phyloP scores from a whole-genome alignment of 2,888 invertebrate species.

The Eupeodes luniger region DNA sequence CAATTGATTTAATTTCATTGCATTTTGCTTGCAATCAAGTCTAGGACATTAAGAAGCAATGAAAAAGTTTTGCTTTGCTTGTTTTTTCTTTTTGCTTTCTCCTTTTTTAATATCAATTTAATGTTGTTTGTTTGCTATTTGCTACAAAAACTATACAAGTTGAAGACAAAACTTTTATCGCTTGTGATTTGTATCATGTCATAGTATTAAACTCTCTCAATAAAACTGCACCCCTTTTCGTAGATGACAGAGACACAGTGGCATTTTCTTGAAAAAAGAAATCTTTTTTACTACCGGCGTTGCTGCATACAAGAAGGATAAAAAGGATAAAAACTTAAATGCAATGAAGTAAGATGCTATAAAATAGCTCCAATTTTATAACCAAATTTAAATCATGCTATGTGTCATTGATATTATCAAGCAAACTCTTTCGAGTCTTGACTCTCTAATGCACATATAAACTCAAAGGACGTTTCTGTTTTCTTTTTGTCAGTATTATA shows the following conservation, averaged over 20 bases:
- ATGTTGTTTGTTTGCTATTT: conserved; percentile 1
- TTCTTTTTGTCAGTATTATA: too few relatives aligned
- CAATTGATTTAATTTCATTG: conserved; percentile 32
- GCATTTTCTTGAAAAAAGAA: conserved; percentile 8
- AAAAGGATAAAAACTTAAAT: not conserved
- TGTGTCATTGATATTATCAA: conserved; percentile 44
- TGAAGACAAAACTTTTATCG: conserved; percentile 34
- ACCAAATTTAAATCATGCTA: conserved; percentile 41
- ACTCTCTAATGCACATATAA: not conserved
- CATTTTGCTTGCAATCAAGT: conserved; percentile 18
- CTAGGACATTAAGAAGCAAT: conserved; percentile 14
- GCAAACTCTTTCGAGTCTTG: conserved; percentile 7
- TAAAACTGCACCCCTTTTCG: conserved; percentile 13
- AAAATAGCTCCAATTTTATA: conserved; percentile 33
- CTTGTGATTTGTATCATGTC: conserved; percentile 35
- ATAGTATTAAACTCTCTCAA: conserved; percentile 3
- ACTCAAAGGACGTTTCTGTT: conserved; percentile 8
- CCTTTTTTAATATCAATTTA: conserved; percentile 11
- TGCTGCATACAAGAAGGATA: not conserved
- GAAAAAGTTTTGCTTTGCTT: not conserved
- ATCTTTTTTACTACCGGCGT: not conserved
- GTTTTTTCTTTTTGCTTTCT: not conserved
- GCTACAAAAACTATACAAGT: conserved; percentile 4
- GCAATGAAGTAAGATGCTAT: conserved; percentile 40
- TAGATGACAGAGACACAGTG: not conserved